Conservation (phyloP, 2,797 vertebrate species). For the Cyprinodon diabolis region DNA sequence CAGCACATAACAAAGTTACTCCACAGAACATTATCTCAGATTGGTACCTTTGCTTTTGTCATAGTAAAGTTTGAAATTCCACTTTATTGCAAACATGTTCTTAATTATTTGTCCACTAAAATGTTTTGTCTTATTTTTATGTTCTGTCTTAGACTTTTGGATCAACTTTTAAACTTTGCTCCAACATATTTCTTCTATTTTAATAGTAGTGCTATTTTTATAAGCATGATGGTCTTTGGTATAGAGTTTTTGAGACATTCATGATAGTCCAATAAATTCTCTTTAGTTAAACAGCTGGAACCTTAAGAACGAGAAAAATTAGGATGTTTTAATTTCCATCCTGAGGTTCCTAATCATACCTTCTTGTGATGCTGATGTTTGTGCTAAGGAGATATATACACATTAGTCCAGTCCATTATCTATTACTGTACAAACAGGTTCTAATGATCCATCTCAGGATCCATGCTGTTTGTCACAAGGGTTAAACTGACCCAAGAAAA, state of each 20-base stretch:
- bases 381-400: background rate
- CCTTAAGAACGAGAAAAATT: background rate
- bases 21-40: no score
- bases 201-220: background rate
- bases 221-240: background rate
- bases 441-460: background rate
- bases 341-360: background rate
- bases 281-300: background rate
- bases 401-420: background rate
- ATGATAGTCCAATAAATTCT: background rate
- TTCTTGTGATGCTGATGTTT: constrained; percentile 1
- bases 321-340: constrained; percentile 1
- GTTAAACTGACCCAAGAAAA: background rate
- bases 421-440: background rate
- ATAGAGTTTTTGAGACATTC: background rate
- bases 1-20: background rate
- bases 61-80: background rate
- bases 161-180: background rate
- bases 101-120: background rate
- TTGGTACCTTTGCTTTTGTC: no score
- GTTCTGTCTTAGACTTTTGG: background rate
- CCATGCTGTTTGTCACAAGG: background rate
- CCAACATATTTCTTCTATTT: background rate
- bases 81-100: background rate
- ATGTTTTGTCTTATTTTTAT: background rate